A percentile compares a stretch with the other conserved stretches of the same genome.
Conservation (phyloP, 2,888 invertebrate species). For the Himalopsyche japonica region DNA sequence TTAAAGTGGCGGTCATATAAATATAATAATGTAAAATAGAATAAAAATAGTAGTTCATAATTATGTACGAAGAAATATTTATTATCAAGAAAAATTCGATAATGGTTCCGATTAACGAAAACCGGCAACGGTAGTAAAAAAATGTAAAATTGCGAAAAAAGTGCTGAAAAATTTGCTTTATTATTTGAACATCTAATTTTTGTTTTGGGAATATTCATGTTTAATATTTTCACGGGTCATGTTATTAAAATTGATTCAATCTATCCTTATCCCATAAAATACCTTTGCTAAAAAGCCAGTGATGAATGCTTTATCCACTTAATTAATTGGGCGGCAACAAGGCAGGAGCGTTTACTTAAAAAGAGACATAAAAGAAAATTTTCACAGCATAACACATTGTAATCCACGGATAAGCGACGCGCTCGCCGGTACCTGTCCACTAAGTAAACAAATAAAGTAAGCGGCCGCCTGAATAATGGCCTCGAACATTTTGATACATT, state of each 20-base stretch:
- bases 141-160: no score
- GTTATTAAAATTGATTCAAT: not conserved
- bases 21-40: no score
- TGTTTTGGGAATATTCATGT: no score
- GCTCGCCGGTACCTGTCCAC: not conserved
- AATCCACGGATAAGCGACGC: not conserved
- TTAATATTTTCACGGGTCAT: no score
- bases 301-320: constrained; percentile 16
- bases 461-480: not conserved
- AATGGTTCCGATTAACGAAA: no score
- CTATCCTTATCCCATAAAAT: not conserved
- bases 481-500: not conserved
- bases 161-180: no score
- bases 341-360: constrained; percentile 3
- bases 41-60: no score
- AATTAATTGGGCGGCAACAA: constrained; percentile 20
- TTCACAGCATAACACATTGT: not conserved
- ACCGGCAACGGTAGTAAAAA: no score
- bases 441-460: not conserved
- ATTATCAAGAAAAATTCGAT: no score
- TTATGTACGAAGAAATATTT: no score
- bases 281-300: not conserved
- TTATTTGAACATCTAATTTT: no score
- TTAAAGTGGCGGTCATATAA: no score
- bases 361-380: not conserved